Base-by-base conservation (phyloP, 2,888 invertebrate genomes). In the Apotomis betuletana region DNA sequence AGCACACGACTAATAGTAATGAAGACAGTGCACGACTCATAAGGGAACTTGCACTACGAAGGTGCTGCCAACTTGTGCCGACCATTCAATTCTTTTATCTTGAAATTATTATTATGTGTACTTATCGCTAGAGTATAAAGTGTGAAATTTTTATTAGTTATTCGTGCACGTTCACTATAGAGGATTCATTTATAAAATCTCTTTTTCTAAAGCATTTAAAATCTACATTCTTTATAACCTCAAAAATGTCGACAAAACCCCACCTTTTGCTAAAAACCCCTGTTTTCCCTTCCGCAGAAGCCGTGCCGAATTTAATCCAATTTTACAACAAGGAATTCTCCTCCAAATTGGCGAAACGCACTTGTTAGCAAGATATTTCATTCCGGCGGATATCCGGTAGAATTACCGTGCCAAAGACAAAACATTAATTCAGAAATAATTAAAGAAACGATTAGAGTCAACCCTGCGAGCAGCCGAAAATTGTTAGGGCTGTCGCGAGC, bases 401-500 rank as follows among this genome's bases (percentile, higher is more conserved):
- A 87, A 86, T 86, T 85, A 88, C 86, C 85, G 76, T 74, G 75
- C 67, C 76, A 67, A 79, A 83, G 83, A 83, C 84, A 83, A 86
- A 85, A 83, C 86, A 89, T 92, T 90, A 90, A 90, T 90, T 90
- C 81, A 79, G 79, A 90, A 90, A 92, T 92, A 92, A 92, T 92
- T 92, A 91, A 91, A 91, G 90, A 89, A 90, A 87, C 91, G 90
- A 90, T 92, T 90, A 90, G 84, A 87, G 81, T 82, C 81, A 82
- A 82, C 84, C 83, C 85, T 83, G 80, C 75, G 75, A 75, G 79
- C 75, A 83, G 85, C 86, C 89, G 86, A 90, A 92, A 91, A 89
- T 91, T 90, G 90, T 88, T 88, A 91, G 90, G 92, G 91, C 83
- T 90, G 92, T 88, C 91, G 88, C 89, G 79, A 80, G 91, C 90